Evolutionary conservation across 2,797 vertebrate genomes (phyloP).

Genomic region (Nannoperca obscura): DNA sequence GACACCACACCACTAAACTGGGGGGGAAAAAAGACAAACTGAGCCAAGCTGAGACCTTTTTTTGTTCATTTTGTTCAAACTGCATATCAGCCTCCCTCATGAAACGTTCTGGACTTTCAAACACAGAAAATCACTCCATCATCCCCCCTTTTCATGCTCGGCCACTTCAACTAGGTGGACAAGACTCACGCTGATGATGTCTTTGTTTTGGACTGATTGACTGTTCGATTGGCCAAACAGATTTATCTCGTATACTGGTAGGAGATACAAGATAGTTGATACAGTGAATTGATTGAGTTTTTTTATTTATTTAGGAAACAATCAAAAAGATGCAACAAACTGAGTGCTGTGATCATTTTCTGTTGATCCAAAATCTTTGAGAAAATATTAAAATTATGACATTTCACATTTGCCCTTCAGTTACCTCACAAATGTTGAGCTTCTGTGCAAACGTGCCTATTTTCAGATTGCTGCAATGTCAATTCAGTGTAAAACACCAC

Average conservation of each 20-base stretch:
- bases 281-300: not conserved
- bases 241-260: not conserved
- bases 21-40: not conserved
- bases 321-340: not conserved
- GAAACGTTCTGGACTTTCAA: constrained; percentile 26
- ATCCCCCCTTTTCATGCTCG: not conserved
- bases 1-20: constrained; percentile 25
- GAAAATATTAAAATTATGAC: not conserved
- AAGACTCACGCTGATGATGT: constrained; percentile 7
- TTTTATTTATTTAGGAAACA: not conserved
- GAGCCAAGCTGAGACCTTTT: constrained; percentile 39
- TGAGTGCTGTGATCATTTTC: not conserved
- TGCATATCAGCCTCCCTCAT: constrained; percentile 65
- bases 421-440: not conserved
- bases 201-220: constrained; percentile 12
- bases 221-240: constrained; percentile 2
- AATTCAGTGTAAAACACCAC: constrained; percentile 5
- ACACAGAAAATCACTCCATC: not conserved
- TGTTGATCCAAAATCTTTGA: not conserved
- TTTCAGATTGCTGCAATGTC: constrained; percentile 9
- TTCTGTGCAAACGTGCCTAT: not conserved
- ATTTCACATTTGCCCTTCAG: not conserved
- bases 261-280: not conserved
- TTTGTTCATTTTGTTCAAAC: constrained; percentile 16
- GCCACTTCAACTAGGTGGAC: not conserved